Base-by-base conservation (phyloP, 2,797 vertebrate genomes). In the Ciconia nigra region DNA sequence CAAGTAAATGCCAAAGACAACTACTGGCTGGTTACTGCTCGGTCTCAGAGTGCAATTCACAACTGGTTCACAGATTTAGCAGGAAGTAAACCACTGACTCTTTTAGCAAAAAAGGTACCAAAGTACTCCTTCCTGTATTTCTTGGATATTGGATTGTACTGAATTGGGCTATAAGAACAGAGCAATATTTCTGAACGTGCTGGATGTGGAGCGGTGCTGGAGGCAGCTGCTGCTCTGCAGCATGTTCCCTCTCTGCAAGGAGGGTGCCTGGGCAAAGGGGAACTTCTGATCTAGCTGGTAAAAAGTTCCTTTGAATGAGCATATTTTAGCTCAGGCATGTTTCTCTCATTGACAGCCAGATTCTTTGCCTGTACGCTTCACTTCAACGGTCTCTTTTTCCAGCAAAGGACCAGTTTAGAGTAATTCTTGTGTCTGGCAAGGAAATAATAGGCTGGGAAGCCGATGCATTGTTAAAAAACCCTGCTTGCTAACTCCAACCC, bases 1-100 rank as follows among this genome's bases (percentile, higher is more conserved):
- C 98, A 98, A 97, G 96, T 98, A 59, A 98, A 98, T 89, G 97
- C 98, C 90, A 98, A 98, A 96, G 98, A 98, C 95, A 98, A 98
- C 95, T 98, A 98, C 66, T 98, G 98, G 98, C 97, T 98, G 95
- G 98, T 98, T 47, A 98, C 98, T 31, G 96, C 98, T 88, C 98
- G 98, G 28, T 98, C 98, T 49, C 98, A 98, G 97, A 98, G 98
- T 87, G 98, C 97, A 10, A 98, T 98, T 93, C 98, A 98, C 86
- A 98, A 89, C 83, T 98, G 98, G 98, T 98, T 98, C 94, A 98
- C 98, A 20, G 98, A 98, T 85, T 94, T 98, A 86, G 98, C 98
- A 88, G 98, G 98, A 95, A 98, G 98, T 81, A 98, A 98, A 92
- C 98, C 98, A 37, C 95, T 98, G 88, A 96, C 98, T 65, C 81